Percentiles rank a stretch among this genome's conserved stretches.
Evolutionary conservation across 1,140 invertebrate genomes (phyloP).

Genomic region (Pollicipes pollicipes): DNA sequence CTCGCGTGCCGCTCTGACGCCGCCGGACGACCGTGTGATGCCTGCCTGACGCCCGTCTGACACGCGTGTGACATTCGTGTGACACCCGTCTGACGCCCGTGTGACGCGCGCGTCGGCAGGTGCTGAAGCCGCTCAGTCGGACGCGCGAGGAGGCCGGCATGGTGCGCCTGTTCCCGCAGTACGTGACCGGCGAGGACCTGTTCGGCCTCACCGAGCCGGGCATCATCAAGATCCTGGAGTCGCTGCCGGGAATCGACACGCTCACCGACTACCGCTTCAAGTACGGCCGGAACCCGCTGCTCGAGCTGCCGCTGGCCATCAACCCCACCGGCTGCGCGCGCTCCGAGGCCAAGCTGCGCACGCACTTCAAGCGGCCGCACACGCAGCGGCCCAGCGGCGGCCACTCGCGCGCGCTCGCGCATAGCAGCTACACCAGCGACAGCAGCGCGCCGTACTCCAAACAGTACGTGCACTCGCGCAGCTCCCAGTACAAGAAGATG

Average conservation of each 20-base stretch:
- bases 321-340: constrained; percentile 90
- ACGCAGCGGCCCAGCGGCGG: constrained; percentile 41
- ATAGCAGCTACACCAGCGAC: constrained; percentile 32
- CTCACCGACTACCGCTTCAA: constrained; percentile 90
- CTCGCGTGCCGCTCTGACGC: too few species aligned
- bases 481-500: constrained; percentile 96
- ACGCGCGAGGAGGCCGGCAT: constrained; percentile 54
- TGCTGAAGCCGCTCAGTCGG: constrained; percentile 62
- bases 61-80: too few species aligned
- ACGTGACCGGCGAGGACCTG: constrained; percentile 84
- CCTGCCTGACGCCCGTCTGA: too few species aligned
- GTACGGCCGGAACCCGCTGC: constrained; percentile 79
- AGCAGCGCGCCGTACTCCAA: constrained; percentile 81
- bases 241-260: constrained; percentile 72
- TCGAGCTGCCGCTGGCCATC: constrained; percentile 87
- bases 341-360: constrained; percentile 66
- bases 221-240: constrained; percentile 34
- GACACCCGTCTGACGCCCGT: too few species aligned
- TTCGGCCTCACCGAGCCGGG: constrained; percentile 92
- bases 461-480: constrained; percentile 95
- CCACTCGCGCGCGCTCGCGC: constrained; percentile 17
- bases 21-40: too few species aligned
- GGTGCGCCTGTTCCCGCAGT: constrained; percentile 81
- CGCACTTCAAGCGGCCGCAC: constrained; percentile 57
- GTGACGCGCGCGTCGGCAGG: too few species aligned